These are phyloP conservation scores for Rhaphigaster nebulosa DNA, from an alignment of 2,888 invertebrate genomes.

Conservation along the genomic window DNA sequence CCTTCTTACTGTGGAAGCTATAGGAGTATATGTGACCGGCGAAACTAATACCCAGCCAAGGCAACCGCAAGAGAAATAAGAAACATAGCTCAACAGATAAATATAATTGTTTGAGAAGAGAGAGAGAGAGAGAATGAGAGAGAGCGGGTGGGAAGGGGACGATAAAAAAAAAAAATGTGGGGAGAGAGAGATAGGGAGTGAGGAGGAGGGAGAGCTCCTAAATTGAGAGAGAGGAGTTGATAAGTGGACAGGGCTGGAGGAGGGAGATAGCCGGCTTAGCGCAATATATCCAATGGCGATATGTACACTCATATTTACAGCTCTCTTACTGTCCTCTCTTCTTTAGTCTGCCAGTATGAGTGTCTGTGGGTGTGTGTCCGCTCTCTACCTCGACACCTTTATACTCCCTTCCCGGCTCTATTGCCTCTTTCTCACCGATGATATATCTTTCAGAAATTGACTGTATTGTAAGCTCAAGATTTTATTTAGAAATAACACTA, in stretches of 20 bases:
- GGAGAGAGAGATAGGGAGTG: conserved; percentile 37
- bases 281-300: conserved; percentile 58
- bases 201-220: not conserved
- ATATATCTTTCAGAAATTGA: not conserved
- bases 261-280: conserved; percentile 49
- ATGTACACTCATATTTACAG: conserved; percentile 52
- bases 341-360: not conserved
- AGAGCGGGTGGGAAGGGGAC: not conserved
- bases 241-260: conserved; percentile 26
- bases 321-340: conserved; percentile 37
- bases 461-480: not conserved
- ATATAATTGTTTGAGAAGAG: conserved; percentile 50
- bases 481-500: not conserved
- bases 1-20: not conserved
- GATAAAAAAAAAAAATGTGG: conserved; percentile 53
- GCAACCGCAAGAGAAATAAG: not conserved
- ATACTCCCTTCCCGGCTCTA: not conserved
- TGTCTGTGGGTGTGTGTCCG: not conserved
- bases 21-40: conserved; percentile 9
- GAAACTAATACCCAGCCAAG: not conserved
- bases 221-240: conserved; percentile 54
- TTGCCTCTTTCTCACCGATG: not conserved
- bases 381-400: not conserved
- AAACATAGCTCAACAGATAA: conserved; percentile 44
- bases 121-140: not conserved